Base-by-base conservation (phyloP, 2,797 vertebrate genomes). In the Characodon lateralis region DNA sequence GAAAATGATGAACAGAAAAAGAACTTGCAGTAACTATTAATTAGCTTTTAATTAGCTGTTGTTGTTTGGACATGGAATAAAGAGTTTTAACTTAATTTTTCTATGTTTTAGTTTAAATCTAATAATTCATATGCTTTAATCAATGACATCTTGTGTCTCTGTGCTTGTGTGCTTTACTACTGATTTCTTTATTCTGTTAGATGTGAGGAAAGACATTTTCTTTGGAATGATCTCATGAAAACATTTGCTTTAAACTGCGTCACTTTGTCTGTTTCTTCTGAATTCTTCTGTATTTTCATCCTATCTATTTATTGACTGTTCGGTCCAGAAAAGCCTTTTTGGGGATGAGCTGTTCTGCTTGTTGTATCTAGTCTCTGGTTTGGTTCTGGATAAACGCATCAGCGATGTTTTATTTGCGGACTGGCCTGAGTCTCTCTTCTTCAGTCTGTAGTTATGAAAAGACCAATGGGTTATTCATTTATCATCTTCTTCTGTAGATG, bases 401-500 rank as follows among this genome's bases (percentile, higher is more conserved):
- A 51, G 12, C 5, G 22, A 24, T 24, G 55, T 56, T 9, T 56
- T 56, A 56, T 56, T 24, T 7, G 24, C 1, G 6, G 24, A 10
- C 51, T 53, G 43, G 43, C 4, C n/a, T 58, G 24, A 5, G 56
- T 12, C n/a, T 26, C n/a, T 2, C 9, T 26, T 26, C 24, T 26
- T 58, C 56, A 26, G 56, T 2, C 51, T 20, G 43, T 53, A 2
- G 18, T 5, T 53, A 18, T 18, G 5, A 20, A 18, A 53, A 53
- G 5, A 53, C 16, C 16, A 26, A 26, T 2, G 24, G 2, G 2
- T 26, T 1, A 0, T 69, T 48, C 8, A 1, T 46, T 48, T 68
- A 3, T 58, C 3, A 2, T 26, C n/a, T 58, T 41, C n/a, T 63
- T 20, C 58, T 91, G 71, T 89, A 99, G 98, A 96, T 99, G 96